phyloP scores from a whole-genome alignment of 2,797 vertebrate genomes.

The Chelonia mydas region DNA sequence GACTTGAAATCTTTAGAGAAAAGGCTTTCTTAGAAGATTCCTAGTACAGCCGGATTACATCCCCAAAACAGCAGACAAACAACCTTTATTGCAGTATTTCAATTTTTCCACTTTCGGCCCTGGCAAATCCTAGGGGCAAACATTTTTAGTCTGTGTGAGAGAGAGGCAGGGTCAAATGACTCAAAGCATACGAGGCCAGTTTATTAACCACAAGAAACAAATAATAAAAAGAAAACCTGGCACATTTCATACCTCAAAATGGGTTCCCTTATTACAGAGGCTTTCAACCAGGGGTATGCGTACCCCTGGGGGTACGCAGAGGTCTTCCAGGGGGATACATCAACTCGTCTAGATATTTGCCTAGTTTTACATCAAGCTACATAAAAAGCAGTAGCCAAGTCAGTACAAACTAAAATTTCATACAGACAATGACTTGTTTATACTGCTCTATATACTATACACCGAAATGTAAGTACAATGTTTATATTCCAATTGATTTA shows the following conservation, averaged over 20 bases:
- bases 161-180: neutral
- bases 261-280: neutral
- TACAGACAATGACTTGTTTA: too few species aligned
- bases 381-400: too few species aligned
- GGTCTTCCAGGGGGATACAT: too few species aligned
- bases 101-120: neutral
- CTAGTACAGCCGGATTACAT: neutral
- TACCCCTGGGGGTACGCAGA: too few species aligned
- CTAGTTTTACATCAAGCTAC: too few species aligned
- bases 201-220: neutral
- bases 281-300: too few species aligned
- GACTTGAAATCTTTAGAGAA: neutral
- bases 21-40: neutral
- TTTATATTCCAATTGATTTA: too few species aligned
- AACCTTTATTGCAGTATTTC: neutral
- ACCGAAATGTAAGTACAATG: too few species aligned
- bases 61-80: neutral
- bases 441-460: too few species aligned
- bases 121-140: neutral
- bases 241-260: neutral
- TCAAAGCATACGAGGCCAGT: accelerated
- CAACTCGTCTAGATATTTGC: too few species aligned
- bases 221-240: neutral
- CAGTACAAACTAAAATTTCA: too few species aligned
- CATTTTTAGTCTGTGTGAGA: neutral